These are phyloP conservation scores for Bos indicus DNA, from an alignment of 2,113 vertebrate genomes.

Conservation along the genomic window DNA sequence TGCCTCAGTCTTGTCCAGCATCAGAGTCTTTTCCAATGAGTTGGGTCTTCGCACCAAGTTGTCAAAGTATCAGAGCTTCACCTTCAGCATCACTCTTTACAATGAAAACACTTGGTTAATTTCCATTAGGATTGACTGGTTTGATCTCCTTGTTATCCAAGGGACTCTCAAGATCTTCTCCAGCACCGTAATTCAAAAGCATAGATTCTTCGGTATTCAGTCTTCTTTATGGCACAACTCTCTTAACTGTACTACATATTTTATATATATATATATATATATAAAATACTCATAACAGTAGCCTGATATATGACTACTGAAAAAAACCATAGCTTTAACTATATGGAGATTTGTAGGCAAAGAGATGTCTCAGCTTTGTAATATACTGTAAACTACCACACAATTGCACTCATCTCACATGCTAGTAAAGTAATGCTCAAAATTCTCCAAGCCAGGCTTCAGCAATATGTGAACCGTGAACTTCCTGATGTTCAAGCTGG, in stretches of 20 bases:
- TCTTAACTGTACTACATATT: background rate
- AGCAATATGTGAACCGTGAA: no score
- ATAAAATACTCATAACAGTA: background rate
- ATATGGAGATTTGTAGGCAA: background rate
- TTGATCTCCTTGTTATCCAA: background rate
- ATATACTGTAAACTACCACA: no score
- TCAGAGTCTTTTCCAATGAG: background rate
- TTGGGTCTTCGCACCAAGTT: background rate
- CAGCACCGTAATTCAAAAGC: background rate
- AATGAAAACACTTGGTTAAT: background rate
- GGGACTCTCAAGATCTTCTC: background rate
- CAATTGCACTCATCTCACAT: no score
- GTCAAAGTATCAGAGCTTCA: fast-evolving
- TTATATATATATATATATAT: background rate
- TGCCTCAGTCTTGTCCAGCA: background rate
- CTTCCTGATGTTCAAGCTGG: no score
- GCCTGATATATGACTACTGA: background rate
- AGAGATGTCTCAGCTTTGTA: background rate
- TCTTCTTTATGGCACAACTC: background rate
- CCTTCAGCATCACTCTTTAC: background rate
- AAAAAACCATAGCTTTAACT: background rate
- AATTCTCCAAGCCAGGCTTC: no score
- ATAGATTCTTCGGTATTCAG: background rate
- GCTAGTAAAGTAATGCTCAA: no score
- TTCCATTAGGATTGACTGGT: background rate